phyloP scores from a whole-genome alignment of 2,797 vertebrate species.

The Steatocranus sp. region DNA sequence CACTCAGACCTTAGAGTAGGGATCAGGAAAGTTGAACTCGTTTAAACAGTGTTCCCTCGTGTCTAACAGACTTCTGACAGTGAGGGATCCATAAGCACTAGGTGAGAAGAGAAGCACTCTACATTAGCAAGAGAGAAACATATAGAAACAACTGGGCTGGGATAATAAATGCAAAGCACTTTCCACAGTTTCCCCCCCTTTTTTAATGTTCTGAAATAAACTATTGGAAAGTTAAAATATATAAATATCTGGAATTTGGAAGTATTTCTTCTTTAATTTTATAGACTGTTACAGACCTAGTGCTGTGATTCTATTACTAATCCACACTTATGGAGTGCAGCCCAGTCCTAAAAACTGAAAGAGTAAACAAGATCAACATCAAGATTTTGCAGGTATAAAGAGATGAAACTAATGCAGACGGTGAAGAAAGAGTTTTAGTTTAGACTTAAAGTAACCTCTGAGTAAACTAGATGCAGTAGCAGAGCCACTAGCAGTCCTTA shows the following conservation, averaged over 20 bases:
- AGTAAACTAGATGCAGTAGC: neutral
- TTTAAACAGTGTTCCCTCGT: slow-evolving; percentile 98
- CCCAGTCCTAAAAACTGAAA: neutral
- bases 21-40: slow-evolving; percentile 98
- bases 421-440: slow-evolving; percentile 3
- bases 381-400: neutral
- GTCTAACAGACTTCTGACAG: slow-evolving; percentile 96
- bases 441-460: slow-evolving; percentile 2
- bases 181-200: neutral
- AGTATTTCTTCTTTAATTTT: neutral
- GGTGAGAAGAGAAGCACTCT: slow-evolving; percentile 65
- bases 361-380: neutral
- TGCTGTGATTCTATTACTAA: neutral
- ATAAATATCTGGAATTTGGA: neutral
- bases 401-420: slow-evolving; percentile 37
- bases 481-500: slow-evolving; percentile 65
- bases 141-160: slow-evolving; percentile 9
- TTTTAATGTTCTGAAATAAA: neutral
- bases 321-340: neutral
- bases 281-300: neutral
- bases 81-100: slow-evolving; percentile 96
- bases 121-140: slow-evolving; percentile 62
- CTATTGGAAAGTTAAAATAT: neutral
- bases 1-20: slow-evolving; percentile 94
- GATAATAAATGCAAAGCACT: neutral